These are phyloP conservation scores for Archilochus colubris DNA, from an alignment of 2,113 vertebrate genomes.

Conservation along the genomic window DNA sequence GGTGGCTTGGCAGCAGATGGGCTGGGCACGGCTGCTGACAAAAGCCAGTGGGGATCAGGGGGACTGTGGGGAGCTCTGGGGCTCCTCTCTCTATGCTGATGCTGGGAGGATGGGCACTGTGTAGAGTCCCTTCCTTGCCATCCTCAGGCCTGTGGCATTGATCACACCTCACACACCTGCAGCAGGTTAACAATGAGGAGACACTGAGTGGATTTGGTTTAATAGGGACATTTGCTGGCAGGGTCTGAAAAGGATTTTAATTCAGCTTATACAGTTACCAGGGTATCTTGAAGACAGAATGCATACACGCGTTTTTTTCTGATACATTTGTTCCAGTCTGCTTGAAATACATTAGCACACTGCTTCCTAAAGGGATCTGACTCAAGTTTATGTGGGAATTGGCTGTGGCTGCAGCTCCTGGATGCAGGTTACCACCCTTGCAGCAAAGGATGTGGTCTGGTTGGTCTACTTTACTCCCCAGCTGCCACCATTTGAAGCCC, in stretches of 20 bases:
- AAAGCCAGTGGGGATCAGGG: accelerated
- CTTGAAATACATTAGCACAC: accelerated
- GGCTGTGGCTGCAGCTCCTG: neutral
- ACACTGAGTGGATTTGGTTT: accelerated
- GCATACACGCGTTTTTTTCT: neutral
- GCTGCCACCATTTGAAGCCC: accelerated
- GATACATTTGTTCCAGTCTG: neutral
- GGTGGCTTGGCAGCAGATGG: accelerated
- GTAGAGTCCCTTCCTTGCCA: neutral
- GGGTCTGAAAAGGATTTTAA: neutral
- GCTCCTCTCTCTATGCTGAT: accelerated
- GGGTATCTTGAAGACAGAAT: neutral
- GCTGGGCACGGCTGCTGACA: accelerated
- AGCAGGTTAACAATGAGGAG: neutral
- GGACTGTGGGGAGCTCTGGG: accelerated
- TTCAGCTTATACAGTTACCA: neutral
- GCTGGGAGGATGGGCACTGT: accelerated
- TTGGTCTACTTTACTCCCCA: neutral
- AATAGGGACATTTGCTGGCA: neutral
- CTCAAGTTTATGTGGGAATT: neutral
- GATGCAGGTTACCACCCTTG: too few species aligned
- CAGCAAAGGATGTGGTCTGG: accelerated
- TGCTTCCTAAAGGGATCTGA: neutral
- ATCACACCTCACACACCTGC: accelerated
- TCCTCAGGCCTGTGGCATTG: accelerated